Base-by-base conservation (phyloP, 2,888 invertebrate genomes). In the Marronus borbonicus region DNA sequence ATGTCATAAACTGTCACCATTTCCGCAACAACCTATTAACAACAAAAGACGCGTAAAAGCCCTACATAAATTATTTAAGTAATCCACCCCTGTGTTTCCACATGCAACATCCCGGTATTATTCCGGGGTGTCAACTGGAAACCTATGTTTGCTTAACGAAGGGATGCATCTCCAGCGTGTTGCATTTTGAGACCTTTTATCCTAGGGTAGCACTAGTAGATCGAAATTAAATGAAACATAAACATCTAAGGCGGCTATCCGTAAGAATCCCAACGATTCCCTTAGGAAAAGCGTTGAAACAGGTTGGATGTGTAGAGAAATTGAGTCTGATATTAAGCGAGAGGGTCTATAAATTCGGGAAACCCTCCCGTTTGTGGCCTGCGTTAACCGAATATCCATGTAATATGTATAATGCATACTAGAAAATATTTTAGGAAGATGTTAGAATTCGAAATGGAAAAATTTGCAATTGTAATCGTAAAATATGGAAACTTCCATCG, bases 171-270 rank as follows among this genome's bases (percentile, higher is more conserved):
- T 49, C 24, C 62, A 28, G 10, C 55, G 55, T 20, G 20, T 58
- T 58, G 31, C 62, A 31, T 28, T 62, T 31, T 14, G 31, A 28
- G 62, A 28, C 14, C 62, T 31, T n/a, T 62, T n/a, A 31, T 31
- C 62, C 12, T 12, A 65, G 68, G 28, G 68, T 58, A 58, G 20
- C 28, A 50, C 31, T 31, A 36, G 31, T 36, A 62, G 72, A 74
- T 74, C 60, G 60, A 60, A 74, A 74, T 74, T 74, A 74, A 74
- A 74, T 74, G 72, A 74, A 74, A 74, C 72, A 74, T 74, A 74
- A 74, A 74, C 72, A 74, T 74, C 72, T 44, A 74, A 74, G 68
- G 68, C 50, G 31, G 50, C 24, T 24, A 28, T 17, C 20, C 20
- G 49, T 49, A 68, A 68, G 68, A 68, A 49, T 68, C 14, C 65